Evolutionary conservation across 2,113 vertebrate genomes (phyloP).

Genomic region (Cinclus cinclus): DNA sequence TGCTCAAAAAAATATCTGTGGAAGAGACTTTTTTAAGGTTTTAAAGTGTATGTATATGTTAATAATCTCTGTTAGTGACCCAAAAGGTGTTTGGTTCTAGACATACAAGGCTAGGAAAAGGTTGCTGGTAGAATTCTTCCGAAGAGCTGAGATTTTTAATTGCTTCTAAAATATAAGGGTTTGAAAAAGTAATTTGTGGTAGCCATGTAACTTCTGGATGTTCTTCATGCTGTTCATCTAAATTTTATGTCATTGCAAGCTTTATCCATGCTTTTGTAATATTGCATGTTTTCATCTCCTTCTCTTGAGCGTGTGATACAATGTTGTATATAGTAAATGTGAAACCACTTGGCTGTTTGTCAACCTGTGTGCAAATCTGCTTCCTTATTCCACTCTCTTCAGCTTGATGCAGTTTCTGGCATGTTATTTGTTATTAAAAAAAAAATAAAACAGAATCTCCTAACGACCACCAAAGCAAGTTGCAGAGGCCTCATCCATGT

Average conservation of each 20-base stretch:
- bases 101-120: not conserved
- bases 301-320: not conserved
- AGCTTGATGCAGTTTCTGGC: not conserved
- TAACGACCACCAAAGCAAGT: not conserved
- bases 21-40: not conserved
- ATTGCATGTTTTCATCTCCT: not conserved
- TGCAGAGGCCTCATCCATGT: not conserved
- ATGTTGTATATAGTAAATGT: not conserved
- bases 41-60: fast-evolving
- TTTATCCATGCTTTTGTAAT: not conserved
- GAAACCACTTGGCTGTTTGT: not conserved
- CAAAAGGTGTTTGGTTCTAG: not conserved
- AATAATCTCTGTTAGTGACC: not conserved
- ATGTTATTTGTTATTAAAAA: not conserved
- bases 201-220: not conserved
- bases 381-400: not conserved
- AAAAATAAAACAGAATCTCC: not conserved
- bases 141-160: not conserved
- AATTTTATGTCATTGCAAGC: not conserved
- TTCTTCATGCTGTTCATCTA: not conserved
- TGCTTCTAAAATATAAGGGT: not conserved
- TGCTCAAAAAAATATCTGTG: not conserved
- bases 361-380: not conserved
- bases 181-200: not conserved
- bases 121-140: not conserved